phyloP scores from a whole-genome alignment of 2,797 vertebrate species.

The Coilia nasus region DNA sequence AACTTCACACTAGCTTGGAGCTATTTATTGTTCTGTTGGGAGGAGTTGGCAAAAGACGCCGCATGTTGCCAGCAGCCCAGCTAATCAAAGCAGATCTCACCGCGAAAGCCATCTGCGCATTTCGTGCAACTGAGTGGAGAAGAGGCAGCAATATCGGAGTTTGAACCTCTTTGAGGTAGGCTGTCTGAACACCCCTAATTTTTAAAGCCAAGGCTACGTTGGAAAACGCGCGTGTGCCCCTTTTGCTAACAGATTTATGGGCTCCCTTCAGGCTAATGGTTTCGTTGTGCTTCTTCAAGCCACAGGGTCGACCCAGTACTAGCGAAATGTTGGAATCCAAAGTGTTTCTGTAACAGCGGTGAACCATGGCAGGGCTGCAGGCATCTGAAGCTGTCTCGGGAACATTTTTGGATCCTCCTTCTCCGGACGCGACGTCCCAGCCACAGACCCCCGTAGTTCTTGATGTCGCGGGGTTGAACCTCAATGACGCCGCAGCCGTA shows the following conservation, averaged over 20 bases:
- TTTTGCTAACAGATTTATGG: constrained; percentile 43
- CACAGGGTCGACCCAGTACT: constrained; percentile 23
- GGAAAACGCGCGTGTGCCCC: constrained; percentile 26
- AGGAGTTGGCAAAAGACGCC: constrained; percentile 18
- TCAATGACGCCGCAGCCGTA: constrained; percentile 57
- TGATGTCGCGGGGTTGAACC: constrained; percentile 49
- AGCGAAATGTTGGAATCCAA: constrained; percentile 32
- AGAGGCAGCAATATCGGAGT: constrained; percentile 31
- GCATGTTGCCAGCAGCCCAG: constrained; percentile 11
- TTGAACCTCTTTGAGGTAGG: constrained; percentile 38
- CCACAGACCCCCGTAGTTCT: constrained; percentile 61
- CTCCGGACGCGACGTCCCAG: constrained; percentile 52
- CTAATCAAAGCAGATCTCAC: constrained; percentile 48
- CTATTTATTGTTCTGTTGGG: constrained; percentile 23
- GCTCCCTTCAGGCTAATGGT: constrained; percentile 32
- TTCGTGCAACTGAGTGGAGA: constrained; percentile 28
- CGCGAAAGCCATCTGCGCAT: constrained; percentile 55
- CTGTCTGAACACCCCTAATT: constrained; percentile 1
- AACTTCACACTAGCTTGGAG: constrained; percentile 32
- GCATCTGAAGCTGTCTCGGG: constrained; percentile 73
- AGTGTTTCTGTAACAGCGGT: constrained; percentile 64
- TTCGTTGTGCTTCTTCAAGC: constrained; percentile 26
- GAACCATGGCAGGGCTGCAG: constrained; percentile 77
- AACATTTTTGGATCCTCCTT: constrained; percentile 65
- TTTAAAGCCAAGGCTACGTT: constrained; percentile 22